Conservation (phyloP, 1,140 invertebrate species). For the Calephelis nemesis region DNA sequence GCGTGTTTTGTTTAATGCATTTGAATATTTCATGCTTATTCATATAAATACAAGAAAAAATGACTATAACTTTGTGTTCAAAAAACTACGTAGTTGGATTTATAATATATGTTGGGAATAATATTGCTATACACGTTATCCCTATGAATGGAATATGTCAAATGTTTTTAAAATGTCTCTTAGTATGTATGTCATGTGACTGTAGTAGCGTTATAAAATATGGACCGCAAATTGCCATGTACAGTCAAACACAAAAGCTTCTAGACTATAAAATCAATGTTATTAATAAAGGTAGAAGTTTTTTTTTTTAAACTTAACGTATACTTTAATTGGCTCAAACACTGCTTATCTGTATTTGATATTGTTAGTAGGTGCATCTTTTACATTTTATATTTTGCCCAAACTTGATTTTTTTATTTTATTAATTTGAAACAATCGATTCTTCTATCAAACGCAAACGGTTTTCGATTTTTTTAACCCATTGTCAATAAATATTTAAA, state of each 20-base stretch:
- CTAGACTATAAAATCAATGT: background rate
- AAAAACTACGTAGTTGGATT: background rate
- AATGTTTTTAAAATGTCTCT: slow-evolving; percentile 1
- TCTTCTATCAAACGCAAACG: too few relatives aligned
- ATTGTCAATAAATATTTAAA: too few relatives aligned
- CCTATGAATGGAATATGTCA: background rate
- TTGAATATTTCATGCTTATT: slow-evolving; percentile 11
- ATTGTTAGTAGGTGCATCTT: too few relatives aligned
- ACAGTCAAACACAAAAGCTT: slow-evolving; percentile 5
- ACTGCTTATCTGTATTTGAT: too few relatives aligned
- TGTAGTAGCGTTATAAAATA: slow-evolving; percentile 6
- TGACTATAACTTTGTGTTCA: slow-evolving; percentile 24
- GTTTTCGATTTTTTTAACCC: too few relatives aligned
- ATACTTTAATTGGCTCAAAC: too few relatives aligned
- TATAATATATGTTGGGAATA: background rate
- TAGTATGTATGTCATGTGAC: slow-evolving; percentile 7
- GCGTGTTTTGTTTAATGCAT: slow-evolving; percentile 5
- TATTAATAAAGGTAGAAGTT: too few relatives aligned
- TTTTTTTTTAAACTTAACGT: too few relatives aligned
- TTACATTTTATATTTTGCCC: too few relatives aligned
- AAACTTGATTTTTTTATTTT: too few relatives aligned
- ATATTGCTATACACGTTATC: background rate
- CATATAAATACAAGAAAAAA: slow-evolving; percentile 18
- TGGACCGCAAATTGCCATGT: background rate
- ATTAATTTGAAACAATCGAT: too few relatives aligned